phyloP scores from a whole-genome alignment of 2,888 invertebrate species.

The Harpalus rubripes region DNA sequence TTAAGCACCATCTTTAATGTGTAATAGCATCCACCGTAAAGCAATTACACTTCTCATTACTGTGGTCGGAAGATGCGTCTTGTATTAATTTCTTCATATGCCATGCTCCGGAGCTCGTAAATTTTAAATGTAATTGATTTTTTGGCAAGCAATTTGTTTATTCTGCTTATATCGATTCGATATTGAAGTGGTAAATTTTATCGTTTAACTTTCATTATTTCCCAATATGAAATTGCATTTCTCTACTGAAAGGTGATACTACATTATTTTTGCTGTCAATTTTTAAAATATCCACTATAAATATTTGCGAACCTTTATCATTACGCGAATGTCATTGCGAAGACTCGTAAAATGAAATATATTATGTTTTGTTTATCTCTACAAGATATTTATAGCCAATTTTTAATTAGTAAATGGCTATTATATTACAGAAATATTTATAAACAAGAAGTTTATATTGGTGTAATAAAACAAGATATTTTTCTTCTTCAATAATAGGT shows the following conservation, averaged over 20 bases:
- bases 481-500: neutral
- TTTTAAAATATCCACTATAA: conserved; percentile 37
- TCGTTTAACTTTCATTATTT: conserved; percentile 55
- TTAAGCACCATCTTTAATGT: conserved; percentile 47
- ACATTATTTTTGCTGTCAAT: conserved; percentile 47
- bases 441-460: neutral
- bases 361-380: conserved; percentile 10
- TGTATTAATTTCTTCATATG: conserved; percentile 56
- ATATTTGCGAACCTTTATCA: conserved; percentile 19
- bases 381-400: neutral
- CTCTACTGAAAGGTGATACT: conserved; percentile 36
- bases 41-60: conserved; percentile 49
- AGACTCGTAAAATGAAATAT: conserved; percentile 3
- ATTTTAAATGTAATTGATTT: conserved; percentile 60
- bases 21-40: conserved; percentile 33
- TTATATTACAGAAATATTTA: conserved; percentile 4
- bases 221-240: conserved; percentile 45
- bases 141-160: conserved; percentile 60
- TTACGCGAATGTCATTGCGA: neutral
- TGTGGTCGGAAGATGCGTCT: conserved; percentile 24
- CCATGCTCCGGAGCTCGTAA: conserved; percentile 40
- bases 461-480: neutral
- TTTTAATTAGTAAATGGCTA: conserved; percentile 7
- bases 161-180: conserved; percentile 55
- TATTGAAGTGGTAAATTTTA: conserved; percentile 49